Conservation (phyloP, 1,140 invertebrate species). For the Halesus radiatus region DNA sequence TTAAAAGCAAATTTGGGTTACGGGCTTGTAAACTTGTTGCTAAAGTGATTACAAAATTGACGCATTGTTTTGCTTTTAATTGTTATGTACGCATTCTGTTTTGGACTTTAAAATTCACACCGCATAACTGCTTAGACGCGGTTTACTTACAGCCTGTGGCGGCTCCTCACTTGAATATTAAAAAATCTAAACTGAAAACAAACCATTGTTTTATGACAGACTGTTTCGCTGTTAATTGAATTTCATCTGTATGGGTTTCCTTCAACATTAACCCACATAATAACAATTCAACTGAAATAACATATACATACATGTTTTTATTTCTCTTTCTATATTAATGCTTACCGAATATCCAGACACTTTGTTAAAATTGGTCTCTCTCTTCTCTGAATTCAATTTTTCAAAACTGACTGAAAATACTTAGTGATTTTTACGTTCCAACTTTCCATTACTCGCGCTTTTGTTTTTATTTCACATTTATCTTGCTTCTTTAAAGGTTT, state of each 20-base stretch:
- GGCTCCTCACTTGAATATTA: conserved; percentile 15
- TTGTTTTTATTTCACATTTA: no score
- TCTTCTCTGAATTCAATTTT: no score
- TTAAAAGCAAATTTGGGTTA: conserved; percentile 21
- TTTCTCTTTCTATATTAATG: no score
- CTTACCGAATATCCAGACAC: no score
- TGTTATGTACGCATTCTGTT: conserved; percentile 48
- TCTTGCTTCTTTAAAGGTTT: no score
- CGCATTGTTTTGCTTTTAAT: conserved; percentile 53
- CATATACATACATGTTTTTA: no score
- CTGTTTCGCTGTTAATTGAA: conserved; percentile 18
- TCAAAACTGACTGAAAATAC: no score
- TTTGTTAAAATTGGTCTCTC: no score
- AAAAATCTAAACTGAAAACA: conserved; percentile 33
- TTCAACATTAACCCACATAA: conserved; percentile 1
- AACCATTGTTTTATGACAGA: conserved; percentile 40
- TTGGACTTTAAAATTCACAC: conserved; percentile 36
- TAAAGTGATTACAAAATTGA: conserved; percentile 48
- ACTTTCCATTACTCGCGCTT: no score
- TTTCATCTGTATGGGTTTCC: conserved; percentile 5
- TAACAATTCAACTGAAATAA: neutral
- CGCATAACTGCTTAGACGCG: conserved; percentile 28
- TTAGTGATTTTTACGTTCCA: no score
- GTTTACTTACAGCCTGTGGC: conserved; percentile 4
- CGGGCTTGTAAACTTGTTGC: conserved; percentile 20